Evolutionary conservation across 1,140 invertebrate genomes (phyloP).

Genomic region (Sinonovacula constricta): DNA sequence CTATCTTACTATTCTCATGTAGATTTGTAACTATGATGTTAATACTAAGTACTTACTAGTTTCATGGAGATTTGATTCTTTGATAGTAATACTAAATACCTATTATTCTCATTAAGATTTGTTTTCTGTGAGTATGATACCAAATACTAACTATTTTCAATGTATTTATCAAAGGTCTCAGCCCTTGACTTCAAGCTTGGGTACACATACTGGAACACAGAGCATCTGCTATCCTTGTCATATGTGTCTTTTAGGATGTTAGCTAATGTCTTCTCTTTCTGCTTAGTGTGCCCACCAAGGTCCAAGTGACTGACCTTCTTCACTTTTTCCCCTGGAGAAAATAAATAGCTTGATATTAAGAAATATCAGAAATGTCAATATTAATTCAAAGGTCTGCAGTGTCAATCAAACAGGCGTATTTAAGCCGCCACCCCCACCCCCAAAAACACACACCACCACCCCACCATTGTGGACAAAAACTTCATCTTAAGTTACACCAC

Average conservation of each 20-base stretch:
- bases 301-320: constrained; percentile 28
- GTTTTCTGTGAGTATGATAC: too few species aligned
- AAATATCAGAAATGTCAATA: background rate
- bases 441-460: background rate
- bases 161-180: constrained; percentile 36
- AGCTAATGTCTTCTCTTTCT: constrained; percentile 35
- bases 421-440: background rate
- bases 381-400: background rate
- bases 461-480: background rate
- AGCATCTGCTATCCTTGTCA: constrained; percentile 3
- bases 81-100: background rate
- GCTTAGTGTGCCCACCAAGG: constrained; percentile 21
- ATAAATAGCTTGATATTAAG: background rate
- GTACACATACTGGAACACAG: constrained; percentile 33
- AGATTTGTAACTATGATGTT: background rate
- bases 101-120: background rate
- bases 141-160: constrained; percentile 20
- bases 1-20: background rate
- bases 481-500: too few species aligned
- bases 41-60: background rate
- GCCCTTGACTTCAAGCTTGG: constrained; percentile 26
- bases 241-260: constrained; percentile 29
- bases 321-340: background rate
- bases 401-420: background rate
- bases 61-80: background rate